Conservation (phyloP, 2,888 invertebrate species). For the Rhopalosiphum nymphaeae region DNA sequence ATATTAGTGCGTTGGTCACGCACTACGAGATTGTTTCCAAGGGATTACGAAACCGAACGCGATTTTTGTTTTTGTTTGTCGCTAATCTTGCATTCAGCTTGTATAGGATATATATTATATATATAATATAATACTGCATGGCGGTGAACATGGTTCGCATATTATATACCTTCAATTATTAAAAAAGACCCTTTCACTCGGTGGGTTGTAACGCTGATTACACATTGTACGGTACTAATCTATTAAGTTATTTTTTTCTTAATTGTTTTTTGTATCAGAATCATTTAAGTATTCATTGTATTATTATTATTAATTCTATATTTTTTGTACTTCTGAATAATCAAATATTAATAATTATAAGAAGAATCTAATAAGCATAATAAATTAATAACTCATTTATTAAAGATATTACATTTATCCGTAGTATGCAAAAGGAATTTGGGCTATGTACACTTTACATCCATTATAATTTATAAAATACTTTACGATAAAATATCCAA, state of each 20-base stretch:
- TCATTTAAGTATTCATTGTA: background rate
- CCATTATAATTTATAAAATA: too few relatives aligned
- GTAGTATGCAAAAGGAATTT: too few relatives aligned
- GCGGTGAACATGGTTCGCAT: background rate
- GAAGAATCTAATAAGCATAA: too few relatives aligned
- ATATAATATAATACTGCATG: background rate
- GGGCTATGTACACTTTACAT: too few relatives aligned
- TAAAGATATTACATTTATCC: too few relatives aligned
- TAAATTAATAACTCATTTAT: too few relatives aligned
- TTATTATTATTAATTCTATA: background rate
- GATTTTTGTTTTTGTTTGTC: background rate
- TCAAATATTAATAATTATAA: background rate
- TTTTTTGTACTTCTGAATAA: background rate
- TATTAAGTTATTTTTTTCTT: background rate
- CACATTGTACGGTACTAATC: background rate
- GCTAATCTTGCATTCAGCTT: background rate
- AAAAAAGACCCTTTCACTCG: background rate
- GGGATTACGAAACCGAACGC: background rate
- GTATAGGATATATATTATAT: background rate
- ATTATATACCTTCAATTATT: background rate
- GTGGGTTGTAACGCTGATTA: background rate
- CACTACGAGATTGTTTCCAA: background rate
- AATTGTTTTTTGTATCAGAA: background rate
- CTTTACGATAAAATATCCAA: too few relatives aligned
- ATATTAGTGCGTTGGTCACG: slow-evolving; percentile 11